These are phyloP conservation scores for Dinocampus coccinellae DNA, from an alignment of 2,888 invertebrate species.

Conservation along the genomic window DNA sequence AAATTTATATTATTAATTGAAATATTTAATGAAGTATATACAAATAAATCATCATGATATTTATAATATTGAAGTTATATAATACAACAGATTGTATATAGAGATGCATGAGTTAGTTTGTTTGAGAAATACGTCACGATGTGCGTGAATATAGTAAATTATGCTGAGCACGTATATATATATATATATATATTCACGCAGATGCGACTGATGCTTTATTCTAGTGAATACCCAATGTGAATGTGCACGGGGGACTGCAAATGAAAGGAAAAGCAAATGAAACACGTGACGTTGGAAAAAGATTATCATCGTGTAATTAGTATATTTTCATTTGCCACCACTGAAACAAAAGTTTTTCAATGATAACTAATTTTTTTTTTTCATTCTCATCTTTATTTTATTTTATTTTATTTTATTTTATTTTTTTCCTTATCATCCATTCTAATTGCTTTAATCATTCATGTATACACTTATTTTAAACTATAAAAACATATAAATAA, in stretches of 20 bases:
- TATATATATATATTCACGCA: constrained; percentile 40
- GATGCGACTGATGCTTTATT: constrained; percentile 36
- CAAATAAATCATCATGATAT: too few species aligned
- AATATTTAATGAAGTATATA: too few species aligned
- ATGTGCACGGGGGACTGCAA: background rate
- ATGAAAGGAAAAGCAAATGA: constrained; percentile 1
- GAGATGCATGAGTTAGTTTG: background rate
- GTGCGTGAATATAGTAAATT: constrained; percentile 9
- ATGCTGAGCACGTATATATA: constrained; percentile 37
- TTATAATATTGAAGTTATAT: too few species aligned
- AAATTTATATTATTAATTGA: too few species aligned
- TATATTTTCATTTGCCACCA: background rate
- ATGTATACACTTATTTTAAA: background rate
- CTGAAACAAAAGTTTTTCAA: background rate
- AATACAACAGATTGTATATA: background rate
- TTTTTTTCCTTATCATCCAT: too few species aligned
- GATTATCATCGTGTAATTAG: background rate
- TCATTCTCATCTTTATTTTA: background rate
- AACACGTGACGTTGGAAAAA: constrained; percentile 8
- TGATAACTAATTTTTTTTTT: background rate
- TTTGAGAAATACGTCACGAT: constrained; percentile 27
- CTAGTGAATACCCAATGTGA: constrained; percentile 34
- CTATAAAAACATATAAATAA: too few species aligned
- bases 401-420: background rate
- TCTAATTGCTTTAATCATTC: background rate